Base-by-base conservation (phyloP, 2,888 invertebrate genomes). In the Ectobius pallidus region DNA sequence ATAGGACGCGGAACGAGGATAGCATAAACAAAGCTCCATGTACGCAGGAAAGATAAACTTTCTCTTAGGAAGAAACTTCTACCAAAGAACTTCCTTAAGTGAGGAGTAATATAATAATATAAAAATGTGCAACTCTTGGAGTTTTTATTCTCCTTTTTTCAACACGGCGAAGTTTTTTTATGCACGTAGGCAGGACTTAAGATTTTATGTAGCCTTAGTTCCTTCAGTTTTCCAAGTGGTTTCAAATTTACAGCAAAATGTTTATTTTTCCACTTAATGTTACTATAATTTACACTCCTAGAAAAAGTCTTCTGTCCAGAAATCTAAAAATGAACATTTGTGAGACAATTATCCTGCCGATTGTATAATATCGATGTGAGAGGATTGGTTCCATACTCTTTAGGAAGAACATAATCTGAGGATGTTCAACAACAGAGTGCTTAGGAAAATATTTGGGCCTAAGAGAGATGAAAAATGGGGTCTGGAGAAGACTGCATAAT, bases 41-140 rank as follows among this genome's bases (percentile, higher is more conserved):
- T 7, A 18, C 4, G 52, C 52, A 52, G 52, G 25, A 52, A 52
- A 52, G 25, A 22, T 49, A 49, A 49, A 49, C 20, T 49, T 52
- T 52, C 52, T 52, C 39, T 52, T 25, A 25, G 11, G 6, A 9
- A 25, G 1, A 25, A 52, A 52, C 25, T 25, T 52, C 25, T 1
- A 52, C 1, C n/a, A 52, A 52, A 52, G 9, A 52, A 49, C 49
- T 49, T 49, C 25, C 25, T 52, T 52, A 52, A 52, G 25, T 52
- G 25, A 4, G n/a, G n/a, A n/a, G 52, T 52, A 52, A 52, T 52
- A 52, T 25, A 52, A 25, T 25, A 52, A 25, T 52, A 52, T 52
- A 52, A 52, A 46, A 2, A 52, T 25, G 52, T 20, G 7, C 11
- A n/a, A 25, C 20, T 20, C 4, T 25, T 25, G 14, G 14, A 52